These are phyloP conservation scores for Aleiodes testaceus DNA, from an alignment of 2,888 invertebrate genomes.

Conservation along the genomic window DNA sequence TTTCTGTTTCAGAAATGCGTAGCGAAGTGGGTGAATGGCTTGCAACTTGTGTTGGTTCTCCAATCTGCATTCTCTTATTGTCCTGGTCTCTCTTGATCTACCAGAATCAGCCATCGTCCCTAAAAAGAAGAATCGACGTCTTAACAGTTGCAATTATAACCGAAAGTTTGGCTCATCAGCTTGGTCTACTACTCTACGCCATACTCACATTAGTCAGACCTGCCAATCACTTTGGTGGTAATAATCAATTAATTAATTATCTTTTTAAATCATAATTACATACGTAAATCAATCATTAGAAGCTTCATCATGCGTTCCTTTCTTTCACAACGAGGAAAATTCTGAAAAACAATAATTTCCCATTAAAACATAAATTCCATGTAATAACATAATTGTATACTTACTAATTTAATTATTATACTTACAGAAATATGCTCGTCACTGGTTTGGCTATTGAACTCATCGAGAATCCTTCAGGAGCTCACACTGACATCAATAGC, in stretches of 20 bases:
- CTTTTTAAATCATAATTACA: not conserved
- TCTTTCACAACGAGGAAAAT: too few relatives aligned
- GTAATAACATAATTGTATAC: too few relatives aligned
- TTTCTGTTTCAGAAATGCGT: conserved; percentile 65
- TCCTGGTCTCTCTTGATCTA: conserved; percentile 74
- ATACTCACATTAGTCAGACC: conserved; percentile 71
- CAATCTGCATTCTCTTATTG: conserved; percentile 72
- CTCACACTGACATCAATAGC: conserved; percentile 73
- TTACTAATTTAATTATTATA: not conserved
- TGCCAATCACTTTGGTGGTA: conserved; percentile 69
- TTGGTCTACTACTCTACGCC: conserved; percentile 69
- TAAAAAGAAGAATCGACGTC: conserved; percentile 73
- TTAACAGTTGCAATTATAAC: conserved; percentile 72
- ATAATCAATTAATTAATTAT: conserved; percentile 24
- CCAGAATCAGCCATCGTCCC: conserved; percentile 71
- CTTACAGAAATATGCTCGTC: conserved; percentile 71
- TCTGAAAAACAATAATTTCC: not conserved
- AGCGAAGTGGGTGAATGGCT: conserved; percentile 72
- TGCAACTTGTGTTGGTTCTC: conserved; percentile 73
- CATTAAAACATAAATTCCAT: too few relatives aligned
- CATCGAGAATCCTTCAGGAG: conserved; percentile 73
- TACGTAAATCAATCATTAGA: not conserved
- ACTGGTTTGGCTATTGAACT: conserved; percentile 73
- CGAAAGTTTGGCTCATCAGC: conserved; percentile 70
- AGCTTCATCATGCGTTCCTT: not conserved